Base-by-base conservation (phyloP, 2,888 invertebrate genomes). In the Cheilosia soror region DNA sequence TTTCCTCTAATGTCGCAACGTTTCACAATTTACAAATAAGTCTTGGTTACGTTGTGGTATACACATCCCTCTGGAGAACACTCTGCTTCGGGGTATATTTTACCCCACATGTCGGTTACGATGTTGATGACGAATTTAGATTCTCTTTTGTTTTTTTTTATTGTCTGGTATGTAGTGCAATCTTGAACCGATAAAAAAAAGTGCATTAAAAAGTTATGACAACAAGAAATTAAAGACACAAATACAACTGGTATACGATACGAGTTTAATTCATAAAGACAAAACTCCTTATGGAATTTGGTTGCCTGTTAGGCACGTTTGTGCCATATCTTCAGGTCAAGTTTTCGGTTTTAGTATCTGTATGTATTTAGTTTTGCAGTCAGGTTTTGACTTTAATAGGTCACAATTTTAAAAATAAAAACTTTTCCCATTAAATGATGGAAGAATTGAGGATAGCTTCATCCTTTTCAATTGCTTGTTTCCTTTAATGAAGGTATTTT, bases 291-390 rank as follows among this genome's bases (percentile, higher is more conserved):
- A 40, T 68, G 73, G 78, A 63, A 69, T 87, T 77, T 87, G 60
- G 83, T 75, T 87, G 71, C 72, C 87, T 85, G 86, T 88, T 88
- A 88, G 83, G 86, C 88, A 88, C 88, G 88, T 88, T 87, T 87
- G 87, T 87, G 77, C 88, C 57, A 88, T 79, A 87, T 88, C 87
- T 87, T 57, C 86, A 73, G 80, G 87, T 87, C 87, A 87, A 87
- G 82, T 87, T 85, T 85, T 81, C 57, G 49, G 76, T 71, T 68
- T 72, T 37, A 72, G 60, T 76, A 49, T 57, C 53, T 57, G 55
- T 76, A 49, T 57, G 58, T 57, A 51, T 60, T 13, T 58, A 29
- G 31, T 40, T 55, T 55, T 65, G 65, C 44, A 53, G 37, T 66
- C 44, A 68, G 42, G 55, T 78, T 9, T 29, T 37, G 44, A 60